Evolutionary conservation across 2,888 invertebrate genomes (phyloP).

Genomic region (Dione vanillae): DNA sequence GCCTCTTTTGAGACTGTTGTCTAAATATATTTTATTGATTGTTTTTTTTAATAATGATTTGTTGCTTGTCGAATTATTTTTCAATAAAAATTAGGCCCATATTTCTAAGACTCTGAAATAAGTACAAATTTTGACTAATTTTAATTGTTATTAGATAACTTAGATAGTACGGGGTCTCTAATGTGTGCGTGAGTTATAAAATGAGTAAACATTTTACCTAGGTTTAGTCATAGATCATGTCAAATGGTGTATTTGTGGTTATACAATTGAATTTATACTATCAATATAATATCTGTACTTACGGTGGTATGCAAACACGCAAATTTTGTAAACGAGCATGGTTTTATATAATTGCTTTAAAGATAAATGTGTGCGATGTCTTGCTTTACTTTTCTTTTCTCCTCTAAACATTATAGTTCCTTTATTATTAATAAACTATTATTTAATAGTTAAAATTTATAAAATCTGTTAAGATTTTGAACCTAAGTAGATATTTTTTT

Average conservation of each 20-base stretch:
- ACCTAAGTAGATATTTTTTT: not conserved
- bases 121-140: slow-evolving; percentile 83
- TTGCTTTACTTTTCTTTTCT: not conserved
- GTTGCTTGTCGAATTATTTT: slow-evolving; percentile 69
- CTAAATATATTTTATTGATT: slow-evolving; percentile 81
- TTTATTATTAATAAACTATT: not conserved
- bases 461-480: not conserved
- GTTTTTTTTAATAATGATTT: slow-evolving; percentile 72
- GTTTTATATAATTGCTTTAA: not conserved
- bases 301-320: no score
- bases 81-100: slow-evolving; percentile 62
- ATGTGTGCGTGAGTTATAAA: slow-evolving; percentile 58
- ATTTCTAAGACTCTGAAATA: slow-evolving; percentile 79
- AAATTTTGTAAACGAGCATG: no score
- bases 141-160: slow-evolving; percentile 80
- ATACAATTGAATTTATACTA: no score
- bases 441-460: not conserved
- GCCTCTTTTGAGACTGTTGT: slow-evolving; percentile 78
- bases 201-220: slow-evolving; percentile 59
- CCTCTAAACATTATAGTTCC: not conserved
- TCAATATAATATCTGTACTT: no score
- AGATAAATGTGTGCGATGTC: not conserved
- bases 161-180: slow-evolving; percentile 63
- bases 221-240: slow-evolving; percentile 68
- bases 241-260: slow-evolving; percentile 40